phyloP scores from a whole-genome alignment of 30 jellyfish, hydroid and myxozoan genomes.

The Aurelia aurita region DNA sequence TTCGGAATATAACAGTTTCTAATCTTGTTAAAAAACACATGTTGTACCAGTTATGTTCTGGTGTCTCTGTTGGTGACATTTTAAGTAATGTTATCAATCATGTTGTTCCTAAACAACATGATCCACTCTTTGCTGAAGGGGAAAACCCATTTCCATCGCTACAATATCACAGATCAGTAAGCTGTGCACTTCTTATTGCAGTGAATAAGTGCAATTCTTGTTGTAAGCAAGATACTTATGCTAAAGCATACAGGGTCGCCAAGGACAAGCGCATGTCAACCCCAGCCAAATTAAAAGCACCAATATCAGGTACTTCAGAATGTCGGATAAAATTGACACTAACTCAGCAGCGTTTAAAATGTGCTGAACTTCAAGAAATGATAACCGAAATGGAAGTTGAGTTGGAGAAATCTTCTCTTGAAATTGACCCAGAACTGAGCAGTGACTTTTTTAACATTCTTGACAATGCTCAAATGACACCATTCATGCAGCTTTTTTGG shows the following conservation, averaged over 20 bases:
- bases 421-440: too few relatives aligned
- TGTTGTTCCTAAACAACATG: constrained; percentile 34
- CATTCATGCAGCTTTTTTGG: constrained; percentile 50
- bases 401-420: too few relatives aligned
- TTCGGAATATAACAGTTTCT: constrained; percentile 21
- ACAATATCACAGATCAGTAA: background rate
- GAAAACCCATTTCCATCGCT: constrained; percentile 2
- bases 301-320: too few relatives aligned
- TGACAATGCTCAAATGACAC: constrained; percentile 37
- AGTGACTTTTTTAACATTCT: constrained; percentile 12
- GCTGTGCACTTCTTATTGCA: background rate
- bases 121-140: constrained; percentile 32
- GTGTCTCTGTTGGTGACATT: constrained; percentile 23
- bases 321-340: too few relatives aligned
- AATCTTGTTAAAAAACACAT: constrained; percentile 8
- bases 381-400: too few relatives aligned
- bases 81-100: constrained; percentile 22
- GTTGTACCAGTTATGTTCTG: background rate
- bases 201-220: constrained; percentile 18
- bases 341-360: too few relatives aligned
- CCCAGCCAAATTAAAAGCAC: constrained; percentile 21
- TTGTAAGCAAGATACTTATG: constrained; percentile 2
- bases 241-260: background rate
- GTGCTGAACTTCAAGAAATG: too few relatives aligned
- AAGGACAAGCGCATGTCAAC: background rate